Base-by-base conservation (phyloP, 2,113 vertebrate species). In the Tympanuchus pallidicinctus region DNA sequence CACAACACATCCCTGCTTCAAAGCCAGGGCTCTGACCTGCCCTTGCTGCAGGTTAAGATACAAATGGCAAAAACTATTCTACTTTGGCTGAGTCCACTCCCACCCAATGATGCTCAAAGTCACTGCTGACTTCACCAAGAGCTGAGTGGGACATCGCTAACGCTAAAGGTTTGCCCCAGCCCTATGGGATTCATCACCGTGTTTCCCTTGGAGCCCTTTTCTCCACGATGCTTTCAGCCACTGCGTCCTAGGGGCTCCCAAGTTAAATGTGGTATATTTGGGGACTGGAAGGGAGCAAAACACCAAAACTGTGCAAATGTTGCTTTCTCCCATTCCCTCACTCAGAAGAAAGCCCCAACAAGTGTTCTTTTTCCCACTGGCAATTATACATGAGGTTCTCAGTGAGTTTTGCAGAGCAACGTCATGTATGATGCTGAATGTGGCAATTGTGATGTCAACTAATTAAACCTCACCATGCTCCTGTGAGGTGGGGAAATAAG, bases 111-210 rank as follows among this genome's bases (percentile, higher is more conserved):
- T 77, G 57, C 45, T 63, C 65, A 11, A 88, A 81, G 76, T 72
- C 86, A 15, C 22, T 0, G 0, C 21, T 81, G 84, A 63, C 87
- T 93, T 89, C 2, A 1, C 34, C 36, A 77, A 77, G 73, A 92
- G 72, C 69, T 88, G 72, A 71, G 43, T 27, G 87, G 57, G 70
- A 50, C 1, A 0, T 20, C 71, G 64, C 95, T 97, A 94, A 95
- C 42, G 81, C 94, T 94, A 95, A 79, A 92, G 86, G 82, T 94
- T 94, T 97, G 91, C 95, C 94, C 94, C 95, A 95, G 81, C 61
- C 57, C 89, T 93, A 92, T 0, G 4, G 84, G 66, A 88, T 81
- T 86, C 40, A 70, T 56, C 0, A 0, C 5, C 2, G 14, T 57
- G 70, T 82, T 90, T 84, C 28, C 67, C 1, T 0, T 1, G 43